Conservation (phyloP, 2,888 invertebrate species). For the Scrobipalpa atriplicella region DNA sequence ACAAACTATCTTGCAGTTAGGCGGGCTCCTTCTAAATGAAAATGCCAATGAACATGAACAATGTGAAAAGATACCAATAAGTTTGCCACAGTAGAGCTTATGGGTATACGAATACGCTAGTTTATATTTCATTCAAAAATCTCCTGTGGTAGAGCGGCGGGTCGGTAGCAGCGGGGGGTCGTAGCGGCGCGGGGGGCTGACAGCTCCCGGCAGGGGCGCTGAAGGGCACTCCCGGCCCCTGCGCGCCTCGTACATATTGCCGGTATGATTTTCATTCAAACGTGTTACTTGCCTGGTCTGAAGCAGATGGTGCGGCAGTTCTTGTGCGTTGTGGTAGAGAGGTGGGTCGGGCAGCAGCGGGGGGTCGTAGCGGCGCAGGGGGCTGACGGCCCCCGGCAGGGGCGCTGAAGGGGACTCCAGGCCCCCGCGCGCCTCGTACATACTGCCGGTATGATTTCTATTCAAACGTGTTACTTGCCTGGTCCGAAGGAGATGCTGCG, state of each 20-base stretch:
- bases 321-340: constrained; percentile 37
- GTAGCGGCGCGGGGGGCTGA: constrained; percentile 1
- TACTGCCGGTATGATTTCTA: neutral
- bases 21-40: too few relatives aligned
- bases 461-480: constrained; percentile 41
- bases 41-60: too few relatives aligned
- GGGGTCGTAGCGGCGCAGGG: constrained; percentile 13
- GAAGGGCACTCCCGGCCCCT: constrained; percentile 32
- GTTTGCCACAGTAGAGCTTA: too few relatives aligned
- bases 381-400: constrained; percentile 27
- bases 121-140: too few relatives aligned
- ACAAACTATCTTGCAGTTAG: too few relatives aligned
- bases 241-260: constrained; percentile 30
- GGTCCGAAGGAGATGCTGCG: constrained; percentile 47
- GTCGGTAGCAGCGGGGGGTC: constrained; percentile 35
- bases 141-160: constrained; percentile 39
- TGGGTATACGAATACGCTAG: too few relatives aligned
- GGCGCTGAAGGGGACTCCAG: neutral
- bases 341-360: constrained; percentile 38
- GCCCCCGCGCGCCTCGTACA: constrained; percentile 37
- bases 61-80: too few relatives aligned
- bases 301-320: constrained; percentile 45
- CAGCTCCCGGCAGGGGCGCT: constrained; percentile 22
- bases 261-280: neutral
- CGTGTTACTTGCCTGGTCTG: constrained; percentile 47